Evolutionary conservation across 2,113 vertebrate species (phyloP).

Genomic region (Sylvicapra grimmia): DNA sequence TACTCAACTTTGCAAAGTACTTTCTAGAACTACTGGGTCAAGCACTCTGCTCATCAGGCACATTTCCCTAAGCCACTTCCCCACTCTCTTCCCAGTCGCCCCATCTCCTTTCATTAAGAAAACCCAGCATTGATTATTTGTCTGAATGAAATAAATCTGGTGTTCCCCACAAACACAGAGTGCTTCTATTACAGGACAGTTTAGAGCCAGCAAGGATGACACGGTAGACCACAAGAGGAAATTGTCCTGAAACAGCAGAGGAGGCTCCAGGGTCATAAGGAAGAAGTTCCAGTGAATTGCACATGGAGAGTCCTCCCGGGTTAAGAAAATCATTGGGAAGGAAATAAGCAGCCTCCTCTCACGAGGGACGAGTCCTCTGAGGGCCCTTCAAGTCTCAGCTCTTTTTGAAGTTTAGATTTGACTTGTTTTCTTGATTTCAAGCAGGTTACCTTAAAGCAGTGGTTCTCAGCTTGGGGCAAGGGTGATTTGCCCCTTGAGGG

Average conservation of each 20-base stretch:
- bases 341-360: background rate
- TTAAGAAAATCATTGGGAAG: background rate
- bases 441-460: background rate
- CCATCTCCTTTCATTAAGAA: constrained; percentile 21
- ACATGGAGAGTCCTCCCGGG: background rate
- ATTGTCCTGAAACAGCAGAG: background rate
- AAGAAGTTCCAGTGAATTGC: background rate
- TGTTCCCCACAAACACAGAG: background rate
- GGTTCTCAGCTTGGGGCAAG: background rate
- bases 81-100: background rate
- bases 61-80: background rate
- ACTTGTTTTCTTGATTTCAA: background rate
- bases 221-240: background rate
- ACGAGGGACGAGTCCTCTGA: background rate
- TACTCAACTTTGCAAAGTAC: constrained; percentile 8
- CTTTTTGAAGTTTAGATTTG: background rate
- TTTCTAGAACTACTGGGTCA: background rate
- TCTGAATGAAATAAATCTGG: background rate
- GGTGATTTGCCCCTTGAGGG: background rate
- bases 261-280: background rate
- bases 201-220: background rate
- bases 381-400: background rate
- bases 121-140: background rate
- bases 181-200: background rate
- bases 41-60: background rate